Base-by-base conservation (phyloP, 2,797 vertebrate genomes). In the Falco naumanni region DNA sequence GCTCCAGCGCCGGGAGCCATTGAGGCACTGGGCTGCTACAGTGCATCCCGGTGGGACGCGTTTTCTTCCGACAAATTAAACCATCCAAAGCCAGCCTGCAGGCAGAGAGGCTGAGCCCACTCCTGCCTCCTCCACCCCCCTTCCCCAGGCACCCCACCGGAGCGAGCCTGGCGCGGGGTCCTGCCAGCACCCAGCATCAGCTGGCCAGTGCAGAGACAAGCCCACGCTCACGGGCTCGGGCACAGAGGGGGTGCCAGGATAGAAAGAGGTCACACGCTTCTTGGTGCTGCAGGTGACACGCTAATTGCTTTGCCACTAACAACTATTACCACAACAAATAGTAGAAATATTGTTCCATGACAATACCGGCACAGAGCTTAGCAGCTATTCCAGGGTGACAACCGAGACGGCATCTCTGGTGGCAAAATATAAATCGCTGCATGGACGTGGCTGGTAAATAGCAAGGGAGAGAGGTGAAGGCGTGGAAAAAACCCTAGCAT, bases 251-350 rank as follows among this genome's bases (percentile, higher is more conserved):
- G 39, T 18, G 63, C 22, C 1, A 1, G n/a, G 10, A 78, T 43
- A 54, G 45, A 61, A 72, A 29, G 48, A 89, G 87, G 89, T 84
- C 81, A 53, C 84, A 4, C 84, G 3, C 95, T 80, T 92, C 11
- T 37, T 45, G 3, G 20, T 16, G 83, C 87, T 84, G 65, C 83
- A 95, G 93, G 96, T 91, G 91, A 81, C 72, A 28, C 0, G 1
- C 10, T 93, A 81, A 94, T 94, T 76, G 84, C 76, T 81, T 33
- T 13, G 92, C 78, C 51, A 41, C 95, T 95, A 69, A 95, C 95
- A 68, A 95, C 95, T 77, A 96, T 96, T 89, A 92, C 95, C 96
- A 97, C 96, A 97, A 97, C 97, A 97, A 97, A 96, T 87, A 95
- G 80, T 14, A 69, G 76, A 70, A 95, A 91, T 76, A 70, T 76